These are phyloP conservation scores for Asteroscopus sphinx DNA, from an alignment of 2,888 invertebrate genomes.

Conservation along the genomic window DNA sequence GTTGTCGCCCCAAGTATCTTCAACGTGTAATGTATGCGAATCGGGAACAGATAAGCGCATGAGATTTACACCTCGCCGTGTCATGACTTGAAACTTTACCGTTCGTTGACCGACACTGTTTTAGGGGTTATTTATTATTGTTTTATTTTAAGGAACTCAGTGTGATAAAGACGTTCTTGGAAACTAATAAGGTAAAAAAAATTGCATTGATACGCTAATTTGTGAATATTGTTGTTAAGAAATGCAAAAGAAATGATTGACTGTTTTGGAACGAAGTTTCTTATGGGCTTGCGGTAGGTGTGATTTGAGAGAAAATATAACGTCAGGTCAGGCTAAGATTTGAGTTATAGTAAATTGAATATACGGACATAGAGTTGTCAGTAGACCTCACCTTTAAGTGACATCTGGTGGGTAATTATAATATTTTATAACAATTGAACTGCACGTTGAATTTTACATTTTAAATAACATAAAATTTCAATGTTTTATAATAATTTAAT, in stretches of 20 bases:
- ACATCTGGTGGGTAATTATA: too few relatives aligned
- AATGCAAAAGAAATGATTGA: conserved; percentile 10
- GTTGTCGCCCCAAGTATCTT: conserved; percentile 80
- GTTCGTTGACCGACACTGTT: conserved; percentile 73
- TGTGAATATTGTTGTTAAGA: conserved; percentile 10
- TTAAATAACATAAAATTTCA: too few relatives aligned
- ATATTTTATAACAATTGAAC: too few relatives aligned
- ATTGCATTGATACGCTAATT: conserved; percentile 31
- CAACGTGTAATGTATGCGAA: conserved; percentile 69
- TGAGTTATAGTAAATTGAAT: too few relatives aligned
- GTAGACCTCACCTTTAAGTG: too few relatives aligned
- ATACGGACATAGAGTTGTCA: too few relatives aligned
- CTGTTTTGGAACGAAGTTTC: conserved; percentile 32
- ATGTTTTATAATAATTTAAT: too few relatives aligned
- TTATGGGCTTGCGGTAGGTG: too few relatives aligned
- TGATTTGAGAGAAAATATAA: too few relatives aligned
- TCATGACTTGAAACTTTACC: conserved; percentile 75
- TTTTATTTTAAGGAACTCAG: conserved; percentile 44
- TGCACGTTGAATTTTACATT: too few relatives aligned
- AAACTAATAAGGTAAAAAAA: conserved; percentile 27
- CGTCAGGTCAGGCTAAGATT: too few relatives aligned
- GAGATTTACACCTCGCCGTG: conserved; percentile 84
- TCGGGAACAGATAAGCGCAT: conserved; percentile 82
- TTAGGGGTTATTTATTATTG: conserved; percentile 61
- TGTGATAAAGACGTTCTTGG: conserved; percentile 43